Evolutionary conservation across 2,113 vertebrate species (phyloP).

Genomic region (Acrocephalus kingi): DNA sequence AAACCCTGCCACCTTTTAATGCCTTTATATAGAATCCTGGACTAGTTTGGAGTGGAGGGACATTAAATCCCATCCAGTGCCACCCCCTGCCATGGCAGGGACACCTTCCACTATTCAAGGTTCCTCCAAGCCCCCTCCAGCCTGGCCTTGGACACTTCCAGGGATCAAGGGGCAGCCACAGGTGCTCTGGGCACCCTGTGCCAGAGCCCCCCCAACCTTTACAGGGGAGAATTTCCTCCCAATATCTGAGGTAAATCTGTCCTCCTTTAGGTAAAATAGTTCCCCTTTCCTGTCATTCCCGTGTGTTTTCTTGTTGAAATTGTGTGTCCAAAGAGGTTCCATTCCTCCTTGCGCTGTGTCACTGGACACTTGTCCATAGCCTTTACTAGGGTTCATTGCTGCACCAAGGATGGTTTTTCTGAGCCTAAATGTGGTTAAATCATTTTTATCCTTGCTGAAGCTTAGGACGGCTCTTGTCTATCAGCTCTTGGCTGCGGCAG

Average conservation of each 20-base stretch:
- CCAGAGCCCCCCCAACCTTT: fast-evolving
- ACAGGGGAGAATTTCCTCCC: neutral
- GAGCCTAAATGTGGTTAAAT: neutral
- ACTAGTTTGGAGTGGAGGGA: neutral
- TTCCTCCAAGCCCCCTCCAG: fast-evolving
- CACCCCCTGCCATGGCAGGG: neutral
- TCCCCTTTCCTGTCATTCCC: neutral
- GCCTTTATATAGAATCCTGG: neutral
- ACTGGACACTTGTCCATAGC: neutral
- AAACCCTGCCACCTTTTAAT: neutral
- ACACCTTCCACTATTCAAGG: neutral
- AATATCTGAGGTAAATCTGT: neutral
- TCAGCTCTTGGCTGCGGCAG: neutral
- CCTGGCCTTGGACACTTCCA: neutral
- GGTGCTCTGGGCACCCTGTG: neutral
- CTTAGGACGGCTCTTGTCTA: neutral
- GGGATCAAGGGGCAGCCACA: neutral
- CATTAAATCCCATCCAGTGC: fast-evolving
- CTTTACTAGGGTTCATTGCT: fast-evolving
- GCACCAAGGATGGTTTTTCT: neutral
- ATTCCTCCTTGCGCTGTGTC: neutral
- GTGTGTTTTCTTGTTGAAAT: neutral
- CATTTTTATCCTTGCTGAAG: neutral
- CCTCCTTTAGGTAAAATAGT: neutral
- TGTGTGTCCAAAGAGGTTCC: neutral